Evolutionary conservation across 2,888 invertebrate species (phyloP).

Genomic region (Metellina segmentata): DNA sequence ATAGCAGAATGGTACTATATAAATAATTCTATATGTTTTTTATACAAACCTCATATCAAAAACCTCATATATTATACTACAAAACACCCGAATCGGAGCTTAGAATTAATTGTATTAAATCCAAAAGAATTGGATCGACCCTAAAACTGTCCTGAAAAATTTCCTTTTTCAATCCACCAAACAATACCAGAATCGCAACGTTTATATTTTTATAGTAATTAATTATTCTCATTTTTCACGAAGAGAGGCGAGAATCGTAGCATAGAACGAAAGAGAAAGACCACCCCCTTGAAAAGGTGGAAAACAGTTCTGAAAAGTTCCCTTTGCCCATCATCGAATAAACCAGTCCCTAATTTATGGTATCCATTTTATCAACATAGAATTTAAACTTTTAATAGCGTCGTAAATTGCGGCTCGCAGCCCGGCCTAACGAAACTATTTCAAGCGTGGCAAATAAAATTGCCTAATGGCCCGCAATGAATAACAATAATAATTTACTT

Average conservation of each 20-base stretch:
- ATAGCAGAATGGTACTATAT: no score
- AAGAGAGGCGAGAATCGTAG: not conserved
- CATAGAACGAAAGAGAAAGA: not conserved
- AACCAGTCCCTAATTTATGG: constrained; percentile 57
- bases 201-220: not conserved
- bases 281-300: not conserved
- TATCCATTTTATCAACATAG: constrained; percentile 55
- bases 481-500: constrained; percentile 70
- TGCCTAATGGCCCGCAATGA: constrained; percentile 67
- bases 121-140: not conserved
- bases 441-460: constrained; percentile 59
- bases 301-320: constrained; percentile 13
- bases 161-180: not conserved
- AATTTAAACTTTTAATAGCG: constrained; percentile 61
- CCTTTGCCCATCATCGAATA: constrained; percentile 41
- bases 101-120: not conserved
- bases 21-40: no score
- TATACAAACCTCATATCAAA: no score
- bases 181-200: not conserved
- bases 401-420: constrained; percentile 48
- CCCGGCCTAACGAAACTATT: constrained; percentile 22
- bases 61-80: no score
- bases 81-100: no score
- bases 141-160: not conserved
- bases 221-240: not conserved